Base-by-base conservation (phyloP, 2,888 invertebrate genomes). In the Calameuta idolon region DNA sequence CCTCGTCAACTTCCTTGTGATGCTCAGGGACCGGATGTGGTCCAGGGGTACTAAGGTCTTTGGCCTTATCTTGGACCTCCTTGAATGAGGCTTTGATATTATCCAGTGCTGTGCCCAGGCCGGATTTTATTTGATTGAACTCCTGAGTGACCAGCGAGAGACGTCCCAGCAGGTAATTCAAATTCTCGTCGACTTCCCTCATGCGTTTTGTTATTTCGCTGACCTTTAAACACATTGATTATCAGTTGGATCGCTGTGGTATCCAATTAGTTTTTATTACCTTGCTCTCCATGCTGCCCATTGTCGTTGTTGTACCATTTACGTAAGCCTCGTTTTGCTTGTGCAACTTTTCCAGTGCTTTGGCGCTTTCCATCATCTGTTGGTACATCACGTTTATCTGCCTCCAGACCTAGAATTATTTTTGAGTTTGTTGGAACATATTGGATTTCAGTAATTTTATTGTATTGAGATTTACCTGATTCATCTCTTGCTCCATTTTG, bases 311-410 rank as follows among this genome's bases (percentile, higher is more conserved):
- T 55, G 96, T 96, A 77, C 95, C 96, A 89, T 96, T 97, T 15
- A 97, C 96, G 89, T 97, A 97, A 76, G 93, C 93, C 85, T 95
- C 95, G 12, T 97, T 96, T 90, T 96, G 96, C 85, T 94, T 94
- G 92, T 96, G 95, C 69, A 98, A 93, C 83, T 95, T 94, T 81
- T 95, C 95, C n/a, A 98, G 92, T 3, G 96, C 93, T 69, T 94
- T 94, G 74, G 96, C 95, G 88, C 95, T 97, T 80, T 95, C 94
- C 40, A 94, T 95, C 87, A 98, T 94, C 89, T 97, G 96, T 86
- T 95, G 95, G 90, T 96, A 95, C 96, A 98, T 96, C 78, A 96
- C 95, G 82, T 97, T 97, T 85, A 98, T 97, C 91, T 97, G 97
- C 34, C 97, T 93, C 97, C 97, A 97, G 30, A 98, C 97, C 91